Evolutionary conservation across 1,140 invertebrate species (phyloP).

Genomic region (Trissolcus basalis): DNA sequence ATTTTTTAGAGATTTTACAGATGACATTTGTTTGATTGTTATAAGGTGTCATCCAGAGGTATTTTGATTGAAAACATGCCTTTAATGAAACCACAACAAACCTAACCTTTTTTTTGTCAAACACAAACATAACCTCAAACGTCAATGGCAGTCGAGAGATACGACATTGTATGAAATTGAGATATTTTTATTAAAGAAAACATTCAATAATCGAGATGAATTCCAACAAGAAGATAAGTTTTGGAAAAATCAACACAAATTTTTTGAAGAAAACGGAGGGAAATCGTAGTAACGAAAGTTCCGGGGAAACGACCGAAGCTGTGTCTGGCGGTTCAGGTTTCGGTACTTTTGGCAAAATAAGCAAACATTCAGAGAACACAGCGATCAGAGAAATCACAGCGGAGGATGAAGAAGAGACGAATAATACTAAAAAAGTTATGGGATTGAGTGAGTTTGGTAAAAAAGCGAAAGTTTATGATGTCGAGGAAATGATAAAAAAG

Average conservation of each 20-base stretch:
- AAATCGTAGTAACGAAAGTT: no score
- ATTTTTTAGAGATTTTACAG: no score
- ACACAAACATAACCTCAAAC: no score
- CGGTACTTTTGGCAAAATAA: constrained; percentile 79
- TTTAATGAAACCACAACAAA: no score
- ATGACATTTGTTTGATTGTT: no score
- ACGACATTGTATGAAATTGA: no score
- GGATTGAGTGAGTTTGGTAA: constrained; percentile 86
- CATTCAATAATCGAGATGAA: background rate
- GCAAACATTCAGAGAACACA: constrained; percentile 74
- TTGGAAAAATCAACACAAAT: constrained; percentile 26
- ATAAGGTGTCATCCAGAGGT: no score
- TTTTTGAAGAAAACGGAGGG: constrained; percentile 16
- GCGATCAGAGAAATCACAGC: constrained; percentile 78
- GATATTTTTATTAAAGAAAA: no score
- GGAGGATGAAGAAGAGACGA: constrained; percentile 81
- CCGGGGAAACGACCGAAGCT: background rate
- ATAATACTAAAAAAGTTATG: constrained; percentile 83
- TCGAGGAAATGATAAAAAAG: constrained; percentile 77
- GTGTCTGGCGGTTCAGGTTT: constrained; percentile 46
- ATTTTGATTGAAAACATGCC: no score
- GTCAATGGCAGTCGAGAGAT: no score
- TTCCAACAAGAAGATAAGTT: constrained; percentile 22
- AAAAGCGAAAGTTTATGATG: constrained; percentile 85
- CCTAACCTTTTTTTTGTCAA: no score